phyloP scores from a whole-genome alignment of 2,888 invertebrate genomes.

The Standfussiana lucernea region DNA sequence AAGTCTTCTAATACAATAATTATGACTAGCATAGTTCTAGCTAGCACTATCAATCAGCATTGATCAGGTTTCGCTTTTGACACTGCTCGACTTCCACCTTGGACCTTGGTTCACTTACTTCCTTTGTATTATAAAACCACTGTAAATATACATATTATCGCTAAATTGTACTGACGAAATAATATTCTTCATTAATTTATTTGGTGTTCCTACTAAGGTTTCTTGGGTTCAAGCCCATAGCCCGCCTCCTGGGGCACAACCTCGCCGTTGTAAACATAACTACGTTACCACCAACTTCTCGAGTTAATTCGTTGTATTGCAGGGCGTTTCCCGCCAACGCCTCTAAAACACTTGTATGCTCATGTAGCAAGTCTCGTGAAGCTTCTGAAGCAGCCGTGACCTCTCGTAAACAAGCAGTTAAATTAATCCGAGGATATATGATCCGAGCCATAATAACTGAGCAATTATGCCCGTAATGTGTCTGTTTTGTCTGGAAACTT shows the following conservation, averaged over 20 bases:
- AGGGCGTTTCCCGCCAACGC: conserved; percentile 37
- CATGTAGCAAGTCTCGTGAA: conserved; percentile 19
- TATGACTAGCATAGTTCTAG: not conserved
- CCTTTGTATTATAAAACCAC: not conserved
- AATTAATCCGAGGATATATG: conserved; percentile 57
- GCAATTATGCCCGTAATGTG: conserved; percentile 63
- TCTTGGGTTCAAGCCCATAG: conserved; percentile 16
- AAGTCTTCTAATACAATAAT: not conserved
- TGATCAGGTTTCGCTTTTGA: not conserved
- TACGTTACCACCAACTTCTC: conserved; percentile 16
- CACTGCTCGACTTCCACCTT: not conserved
- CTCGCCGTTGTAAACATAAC: conserved; percentile 25
- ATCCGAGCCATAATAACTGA: conserved; percentile 53
- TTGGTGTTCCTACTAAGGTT: conserved; percentile 22
- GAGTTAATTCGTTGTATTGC: conserved; percentile 39
- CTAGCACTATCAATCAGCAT: not conserved
- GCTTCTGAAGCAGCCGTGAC: conserved; percentile 48
- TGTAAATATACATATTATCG: not conserved
- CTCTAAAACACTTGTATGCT: conserved; percentile 46
- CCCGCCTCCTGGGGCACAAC: conserved; percentile 15
- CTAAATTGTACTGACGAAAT: not conserved
- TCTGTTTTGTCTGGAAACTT: conserved; percentile 74
- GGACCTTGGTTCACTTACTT: not conserved
- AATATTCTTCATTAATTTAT: conserved; percentile 5
- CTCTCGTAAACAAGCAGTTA: conserved; percentile 46